Percentiles rank a stretch among this genome's conserved stretches.
Evolutionary conservation across 2,888 invertebrate species (phyloP).

Genomic region (Dasypolia templi): DNA sequence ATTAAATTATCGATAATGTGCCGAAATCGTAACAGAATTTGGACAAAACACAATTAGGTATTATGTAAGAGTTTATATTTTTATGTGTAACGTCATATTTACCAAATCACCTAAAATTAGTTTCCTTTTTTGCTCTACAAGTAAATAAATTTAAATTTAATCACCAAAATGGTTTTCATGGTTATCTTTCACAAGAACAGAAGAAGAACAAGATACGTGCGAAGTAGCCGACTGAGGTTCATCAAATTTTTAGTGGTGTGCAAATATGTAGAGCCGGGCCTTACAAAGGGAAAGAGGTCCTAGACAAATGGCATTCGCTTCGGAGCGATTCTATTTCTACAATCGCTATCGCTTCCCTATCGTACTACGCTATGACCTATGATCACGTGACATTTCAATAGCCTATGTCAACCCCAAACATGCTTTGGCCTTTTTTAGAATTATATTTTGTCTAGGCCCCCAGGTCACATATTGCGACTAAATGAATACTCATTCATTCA

Average conservation of each 20-base stretch:
- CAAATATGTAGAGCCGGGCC: not conserved
- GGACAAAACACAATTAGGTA: not conserved
- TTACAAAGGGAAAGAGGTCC: not conserved
- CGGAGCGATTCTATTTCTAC: too few relatives aligned
- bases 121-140: not conserved
- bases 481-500: too few relatives aligned
- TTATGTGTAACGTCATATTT: not conserved
- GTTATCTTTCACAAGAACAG: not conserved
- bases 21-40: not conserved
- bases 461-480: too few relatives aligned
- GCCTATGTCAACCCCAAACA: too few relatives aligned
- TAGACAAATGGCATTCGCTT: too few relatives aligned
- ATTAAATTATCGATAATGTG: not conserved
- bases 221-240: not conserved
- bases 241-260: not conserved
- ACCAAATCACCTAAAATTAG: not conserved
- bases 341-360: too few relatives aligned
- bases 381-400: too few relatives aligned
- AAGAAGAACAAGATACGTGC: not conserved
- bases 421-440: too few relatives aligned
- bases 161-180: not conserved
- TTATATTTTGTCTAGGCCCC: too few relatives aligned
- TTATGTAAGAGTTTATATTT: too few relatives aligned
- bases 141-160: not conserved
- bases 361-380: too few relatives aligned